A percentile compares a stretch with the other conserved stretches of the same genome.
Conservation (phyloP, 2,888 invertebrate genomes). For the Alentia gelatinosa region DNA sequence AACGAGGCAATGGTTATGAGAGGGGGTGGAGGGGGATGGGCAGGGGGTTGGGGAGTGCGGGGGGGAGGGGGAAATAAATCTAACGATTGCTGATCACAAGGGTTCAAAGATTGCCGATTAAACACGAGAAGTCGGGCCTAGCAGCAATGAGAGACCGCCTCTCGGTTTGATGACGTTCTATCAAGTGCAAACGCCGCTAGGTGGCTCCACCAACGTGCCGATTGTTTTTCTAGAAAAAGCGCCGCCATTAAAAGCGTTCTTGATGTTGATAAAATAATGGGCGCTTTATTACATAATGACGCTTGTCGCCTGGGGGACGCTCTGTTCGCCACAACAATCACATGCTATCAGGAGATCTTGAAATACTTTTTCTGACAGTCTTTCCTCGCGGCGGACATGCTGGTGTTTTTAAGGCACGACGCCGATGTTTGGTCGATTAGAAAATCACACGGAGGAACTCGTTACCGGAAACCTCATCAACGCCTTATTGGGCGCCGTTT, state of each 20-base stretch:
- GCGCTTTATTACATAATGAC: conserved; percentile 33
- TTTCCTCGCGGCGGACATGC: not conserved
- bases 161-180: not conserved
- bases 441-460: not conserved
- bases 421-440: not conserved
- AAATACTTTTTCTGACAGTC: not conserved
- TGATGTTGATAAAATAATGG: conserved; percentile 39
- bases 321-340: conserved; percentile 13
- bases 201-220: not conserved
- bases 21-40: no score
- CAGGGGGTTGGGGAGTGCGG: no score
- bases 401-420: not conserved
- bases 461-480: not conserved
- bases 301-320: not conserved
- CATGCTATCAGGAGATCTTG: conserved; percentile 18
- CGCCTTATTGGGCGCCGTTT: not conserved
- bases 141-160: not conserved
- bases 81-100: conserved; percentile 32
- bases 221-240: conserved; percentile 1
- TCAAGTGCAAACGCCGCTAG: not conserved
- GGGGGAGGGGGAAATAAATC: conserved; percentile 24
- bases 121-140: not conserved
- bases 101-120: conserved; percentile 42
- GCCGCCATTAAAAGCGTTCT: not conserved
- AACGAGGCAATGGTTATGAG: not conserved